Base-by-base conservation (phyloP, 37 sponge, comb jelly and placozoan species). In the Aplysina aerophoba region DNA sequence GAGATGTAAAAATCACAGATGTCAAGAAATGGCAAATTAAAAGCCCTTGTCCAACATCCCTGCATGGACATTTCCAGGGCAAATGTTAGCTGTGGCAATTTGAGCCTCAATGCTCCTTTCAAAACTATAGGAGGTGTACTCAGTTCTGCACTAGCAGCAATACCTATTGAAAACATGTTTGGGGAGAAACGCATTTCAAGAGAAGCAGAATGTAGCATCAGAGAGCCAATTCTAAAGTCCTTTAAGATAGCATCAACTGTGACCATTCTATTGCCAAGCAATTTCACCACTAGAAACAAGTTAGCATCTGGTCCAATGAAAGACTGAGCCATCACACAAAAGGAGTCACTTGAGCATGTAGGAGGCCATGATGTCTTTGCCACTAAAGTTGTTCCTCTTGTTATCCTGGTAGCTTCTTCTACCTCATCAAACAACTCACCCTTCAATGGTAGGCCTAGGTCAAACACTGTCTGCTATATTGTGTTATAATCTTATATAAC, bases 11-110 rank as follows among this genome's bases (percentile, higher is more conserved):
- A 75, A 38, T 79, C 62, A 53, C 86, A 86, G 16, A 86, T 66
- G 25, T 55, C 78, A 40, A 86, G 40, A 8, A n/a, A 28, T 19
- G 66, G 54, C 13, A 64, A 25, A 19, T 69, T 69, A 64, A 86
- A 86, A 22, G 86, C 67, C 17, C 59, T 35, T 25, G 31, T 13
- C 85, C 85, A 85, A 37, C 85, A 85, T 19, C 85, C 77, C 50
- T 30, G 63, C 80, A 86, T 86, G 5, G 80, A 30, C 34, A 62
- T n/a, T 50, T 86, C 80, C 67, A 86, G 53, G 22, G 36, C 28
- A n/a, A 86, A 54, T 34, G n/a, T 38, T 2, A 36, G 21, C 37
- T 75, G 78, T 19, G 78, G 78, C 11, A 75, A 40, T 21, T 41
- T 75, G 20, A 75, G 37, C 37, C 53, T 40, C 1, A 75, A 50